A percentile compares a stretch with the other conserved stretches of the same genome.
These are phyloP conservation scores for Virgularia gustaviana DNA, from an alignment of 92 coral and sea anemone species.

Conservation along the genomic window DNA sequence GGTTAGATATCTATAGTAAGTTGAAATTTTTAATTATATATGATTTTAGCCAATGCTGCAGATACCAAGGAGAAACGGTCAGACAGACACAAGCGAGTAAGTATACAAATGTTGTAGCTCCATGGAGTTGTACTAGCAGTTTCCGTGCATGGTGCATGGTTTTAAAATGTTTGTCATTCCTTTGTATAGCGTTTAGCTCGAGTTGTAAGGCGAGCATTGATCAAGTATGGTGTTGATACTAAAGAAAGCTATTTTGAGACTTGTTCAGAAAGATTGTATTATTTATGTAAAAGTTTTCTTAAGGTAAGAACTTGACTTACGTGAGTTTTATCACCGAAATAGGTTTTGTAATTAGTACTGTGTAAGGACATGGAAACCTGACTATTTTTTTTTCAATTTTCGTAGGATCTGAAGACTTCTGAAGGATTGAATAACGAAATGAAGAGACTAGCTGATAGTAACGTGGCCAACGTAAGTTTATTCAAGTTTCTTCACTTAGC, in stretches of 20 bases:
- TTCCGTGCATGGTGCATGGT: neutral
- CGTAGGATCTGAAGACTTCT: constrained; percentile 83
- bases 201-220: constrained; percentile 68
- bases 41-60: constrained; percentile 10
- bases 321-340: neutral
- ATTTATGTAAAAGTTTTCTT: constrained; percentile 80
- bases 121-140: neutral
- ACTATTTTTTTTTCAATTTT: neutral
- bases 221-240: constrained; percentile 62
- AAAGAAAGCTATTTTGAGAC: constrained; percentile 42
- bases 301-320: constrained; percentile 80
- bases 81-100: constrained; percentile 75
- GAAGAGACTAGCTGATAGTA: constrained; percentile 85
- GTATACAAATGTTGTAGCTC: neutral
- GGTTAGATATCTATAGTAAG: neutral
- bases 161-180: neutral
- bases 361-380: neutral
- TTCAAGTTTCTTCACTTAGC: neutral
- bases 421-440: constrained; percentile 87
- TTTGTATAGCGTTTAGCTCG: constrained; percentile 67
- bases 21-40: neutral
- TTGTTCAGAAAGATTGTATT: constrained; percentile 73
- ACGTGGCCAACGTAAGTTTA: constrained; percentile 82
- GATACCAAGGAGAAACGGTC: constrained; percentile 66
- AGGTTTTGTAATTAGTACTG: neutral